A percentile compares a stretch with the other conserved stretches of the same genome.
phyloP scores from a whole-genome alignment of 2,113 vertebrate genomes.

The Gallinago undulata region DNA sequence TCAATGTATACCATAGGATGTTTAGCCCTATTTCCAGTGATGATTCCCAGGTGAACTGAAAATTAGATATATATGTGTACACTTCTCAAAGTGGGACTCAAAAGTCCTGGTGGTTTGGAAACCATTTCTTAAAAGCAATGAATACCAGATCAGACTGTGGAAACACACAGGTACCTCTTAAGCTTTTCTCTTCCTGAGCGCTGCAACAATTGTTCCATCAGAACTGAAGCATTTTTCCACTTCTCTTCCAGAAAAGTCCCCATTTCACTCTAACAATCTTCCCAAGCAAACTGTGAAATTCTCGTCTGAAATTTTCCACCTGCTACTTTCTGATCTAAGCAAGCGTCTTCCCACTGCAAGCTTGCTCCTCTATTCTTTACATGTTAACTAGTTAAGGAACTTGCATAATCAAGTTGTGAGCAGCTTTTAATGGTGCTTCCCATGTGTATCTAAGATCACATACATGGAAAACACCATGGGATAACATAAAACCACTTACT shows the following conservation, averaged over 20 bases:
- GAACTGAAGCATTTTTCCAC: not conserved
- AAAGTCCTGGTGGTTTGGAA: not conserved
- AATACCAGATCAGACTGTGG: not conserved
- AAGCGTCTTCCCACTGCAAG: not conserved
- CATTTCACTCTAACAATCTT: not conserved
- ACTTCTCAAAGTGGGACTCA: not conserved
- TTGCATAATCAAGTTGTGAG: not conserved
- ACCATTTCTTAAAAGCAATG: not conserved
- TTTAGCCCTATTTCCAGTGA: not conserved
- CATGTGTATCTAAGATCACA: not conserved
- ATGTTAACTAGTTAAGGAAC: not conserved
- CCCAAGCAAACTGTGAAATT: not conserved
- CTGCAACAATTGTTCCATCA: not conserved
- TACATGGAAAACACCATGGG: not conserved
- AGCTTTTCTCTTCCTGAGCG: not conserved
- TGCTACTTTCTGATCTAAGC: not conserved
- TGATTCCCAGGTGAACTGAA: constrained; percentile 11
- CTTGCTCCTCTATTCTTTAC: not conserved
- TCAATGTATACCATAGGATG: constrained; percentile 2
- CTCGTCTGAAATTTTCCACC: not conserved
- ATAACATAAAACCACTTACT: not conserved
- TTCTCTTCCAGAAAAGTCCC: not conserved
- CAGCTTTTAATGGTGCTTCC: not conserved
- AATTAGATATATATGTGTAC: not conserved
- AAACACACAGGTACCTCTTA: not conserved